These are phyloP conservation scores for Antennarius striatus DNA, from an alignment of 2,113 vertebrate genomes.

Conservation along the genomic window DNA sequence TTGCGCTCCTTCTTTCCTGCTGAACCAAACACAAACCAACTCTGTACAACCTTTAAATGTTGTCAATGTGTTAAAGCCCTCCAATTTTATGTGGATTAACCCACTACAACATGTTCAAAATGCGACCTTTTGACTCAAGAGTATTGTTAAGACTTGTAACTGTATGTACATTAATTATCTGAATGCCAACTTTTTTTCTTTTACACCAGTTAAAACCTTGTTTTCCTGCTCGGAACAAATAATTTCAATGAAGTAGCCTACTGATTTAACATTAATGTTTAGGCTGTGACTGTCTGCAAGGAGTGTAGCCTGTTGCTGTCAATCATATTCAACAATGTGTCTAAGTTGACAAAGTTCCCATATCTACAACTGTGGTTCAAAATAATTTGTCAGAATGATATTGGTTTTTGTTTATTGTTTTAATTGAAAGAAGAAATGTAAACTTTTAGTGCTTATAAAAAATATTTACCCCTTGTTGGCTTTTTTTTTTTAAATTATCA, in stretches of 20 bases:
- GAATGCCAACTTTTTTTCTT: background rate
- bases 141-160: too few species aligned
- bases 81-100: too few species aligned
- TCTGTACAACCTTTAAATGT: too few species aligned
- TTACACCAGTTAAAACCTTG: too few species aligned
- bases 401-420: background rate
- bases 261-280: too few species aligned
- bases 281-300: background rate
- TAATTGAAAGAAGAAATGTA: conserved; percentile 10
- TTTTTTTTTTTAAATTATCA: conserved; percentile 20
- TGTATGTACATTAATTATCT: too few species aligned
- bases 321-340: background rate
- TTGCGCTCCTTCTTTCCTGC: conserved; percentile 93
- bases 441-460: conserved; percentile 11
- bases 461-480: conserved; percentile 19
- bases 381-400: background rate
- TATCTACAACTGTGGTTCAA: background rate
- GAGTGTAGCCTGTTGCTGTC: too few species aligned
- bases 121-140: background rate
- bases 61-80: too few species aligned
- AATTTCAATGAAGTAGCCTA: too few species aligned
- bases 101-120: too few species aligned
- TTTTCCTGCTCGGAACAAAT: too few species aligned
- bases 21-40: background rate
- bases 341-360: background rate